These are phyloP conservation scores for Melospiza melodia DNA, from an alignment of 2,113 vertebrate genomes.

Conservation along the genomic window DNA sequence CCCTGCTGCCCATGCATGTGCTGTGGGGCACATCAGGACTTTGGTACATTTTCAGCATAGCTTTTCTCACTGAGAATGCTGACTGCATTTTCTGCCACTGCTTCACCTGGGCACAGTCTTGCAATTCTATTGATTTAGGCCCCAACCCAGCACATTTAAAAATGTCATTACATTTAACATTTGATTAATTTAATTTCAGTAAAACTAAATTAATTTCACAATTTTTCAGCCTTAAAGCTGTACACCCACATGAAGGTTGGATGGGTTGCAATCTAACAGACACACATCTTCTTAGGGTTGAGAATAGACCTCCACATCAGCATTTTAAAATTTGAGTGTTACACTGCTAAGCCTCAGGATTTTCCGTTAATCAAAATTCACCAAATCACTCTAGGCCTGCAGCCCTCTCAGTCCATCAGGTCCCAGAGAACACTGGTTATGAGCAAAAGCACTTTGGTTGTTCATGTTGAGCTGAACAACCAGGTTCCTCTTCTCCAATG, in stretches of 20 bases:
- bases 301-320: background rate
- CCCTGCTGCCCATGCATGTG: accelerated
- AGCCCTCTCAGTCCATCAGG: background rate
- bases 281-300: background rate
- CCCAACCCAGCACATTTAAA: background rate
- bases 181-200: slow-evolving; percentile 13
- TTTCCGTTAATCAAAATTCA: background rate
- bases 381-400: background rate
- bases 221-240: background rate
- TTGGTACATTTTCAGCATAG: background rate
- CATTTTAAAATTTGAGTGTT: background rate
- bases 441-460: background rate
- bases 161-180: background rate
- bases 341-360: background rate
- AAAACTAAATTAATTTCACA: background rate
- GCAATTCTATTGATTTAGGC: slow-evolving; percentile 1
- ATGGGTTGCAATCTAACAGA: background rate
- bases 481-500: background rate
- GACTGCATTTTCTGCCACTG: background rate
- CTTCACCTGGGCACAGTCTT: background rate
- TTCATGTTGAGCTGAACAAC: background rate
- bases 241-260: background rate
- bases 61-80: background rate
- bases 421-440: background rate
- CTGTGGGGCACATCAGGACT: accelerated